phyloP scores from a whole-genome alignment of 1,140 invertebrate genomes.

The Drosophila kanapiae region DNA sequence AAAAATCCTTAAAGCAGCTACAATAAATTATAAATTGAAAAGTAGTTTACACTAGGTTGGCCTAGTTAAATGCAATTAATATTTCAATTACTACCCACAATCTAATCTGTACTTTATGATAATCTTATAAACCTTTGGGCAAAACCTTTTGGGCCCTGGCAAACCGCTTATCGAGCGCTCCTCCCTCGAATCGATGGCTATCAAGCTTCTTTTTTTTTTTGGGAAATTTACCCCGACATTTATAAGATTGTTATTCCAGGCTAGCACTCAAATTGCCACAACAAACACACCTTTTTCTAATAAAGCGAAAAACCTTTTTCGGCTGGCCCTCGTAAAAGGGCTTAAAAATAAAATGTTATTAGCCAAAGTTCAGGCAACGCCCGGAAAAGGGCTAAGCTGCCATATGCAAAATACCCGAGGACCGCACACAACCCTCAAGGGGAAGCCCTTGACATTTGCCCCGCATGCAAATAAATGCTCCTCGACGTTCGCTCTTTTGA shows the following conservation, averaged over 20 bases:
- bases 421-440: neutral
- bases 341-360: slow-evolving; percentile 73
- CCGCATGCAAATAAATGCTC: slow-evolving; percentile 14
- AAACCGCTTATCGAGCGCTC: slow-evolving; percentile 14
- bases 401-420: slow-evolving; percentile 30
- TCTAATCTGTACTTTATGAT: slow-evolving; percentile 1
- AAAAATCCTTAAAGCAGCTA: no score
- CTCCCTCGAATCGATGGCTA: slow-evolving; percentile 17
- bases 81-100: neutral
- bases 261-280: neutral
- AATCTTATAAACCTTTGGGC: neutral
- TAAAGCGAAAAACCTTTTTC: slow-evolving; percentile 37
- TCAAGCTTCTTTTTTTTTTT: slow-evolving; percentile 3
- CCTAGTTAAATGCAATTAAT: neutral
- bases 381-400: slow-evolving; percentile 38
- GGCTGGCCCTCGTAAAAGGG: slow-evolving; percentile 15
- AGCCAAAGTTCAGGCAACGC: slow-evolving; percentile 60
- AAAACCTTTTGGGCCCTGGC: neutral
- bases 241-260: slow-evolving; percentile 27
- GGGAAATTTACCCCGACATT: slow-evolving; percentile 20
- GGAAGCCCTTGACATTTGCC: slow-evolving; percentile 45
- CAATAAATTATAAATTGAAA: no score
- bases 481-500: slow-evolving; percentile 27
- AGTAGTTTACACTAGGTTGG: neutral
- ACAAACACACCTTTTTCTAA: slow-evolving; percentile 52